Evolutionary conservation across 2,113 vertebrate genomes (phyloP), one percentile per base, ranked within the genome.

Genomic region (Plestiodon gilberti): DNA sequence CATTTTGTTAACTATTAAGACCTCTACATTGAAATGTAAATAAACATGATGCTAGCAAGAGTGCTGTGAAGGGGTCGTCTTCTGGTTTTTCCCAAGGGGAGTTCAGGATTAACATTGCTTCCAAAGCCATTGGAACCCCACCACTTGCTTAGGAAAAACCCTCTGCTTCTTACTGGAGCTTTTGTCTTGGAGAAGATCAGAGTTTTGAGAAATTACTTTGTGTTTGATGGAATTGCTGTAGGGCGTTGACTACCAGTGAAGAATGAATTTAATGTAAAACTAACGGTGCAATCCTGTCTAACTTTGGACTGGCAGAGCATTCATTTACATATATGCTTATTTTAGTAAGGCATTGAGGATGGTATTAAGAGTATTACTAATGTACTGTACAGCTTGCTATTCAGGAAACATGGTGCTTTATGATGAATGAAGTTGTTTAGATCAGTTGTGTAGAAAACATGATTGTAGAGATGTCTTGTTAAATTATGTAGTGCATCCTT

Each of bases 11-110:
- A 48, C 57, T 48, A 61, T 70, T 83, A 69, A 43, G 76, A 83
- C 22, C 23, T 28, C 64, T 35, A 40, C 23, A n/a, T 85, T 89
- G 83, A 89, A 71, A 78, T 78, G n/a, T 85, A 85, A 85, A 85
- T 82, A 20, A 70, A 62, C 74, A 61, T 48, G 13, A 57, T 83
- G 48, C 3, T 35, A 38, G 35, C 52, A 52, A 15, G 65, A 67
- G 59, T n/a, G 69, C 23, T 52, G 30, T 25, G 59, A 80, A 70
- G 2, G 14, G 9, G 22, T 59, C n/a, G 6, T 33, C 13, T 62
- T 76, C 8, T 76, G 38, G 9, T 81, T 81, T n/a, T 80, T 59
- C 13, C 69, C 30, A 55, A 80, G 69, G 78, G 23, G 7, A 10
- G 3, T 13, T 13, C 48, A 35, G 69, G 48, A 84, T 75, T 81